Evolutionary conservation across 2,888 invertebrate genomes (phyloP).

Genomic region (Tanypteryx hageni): DNA sequence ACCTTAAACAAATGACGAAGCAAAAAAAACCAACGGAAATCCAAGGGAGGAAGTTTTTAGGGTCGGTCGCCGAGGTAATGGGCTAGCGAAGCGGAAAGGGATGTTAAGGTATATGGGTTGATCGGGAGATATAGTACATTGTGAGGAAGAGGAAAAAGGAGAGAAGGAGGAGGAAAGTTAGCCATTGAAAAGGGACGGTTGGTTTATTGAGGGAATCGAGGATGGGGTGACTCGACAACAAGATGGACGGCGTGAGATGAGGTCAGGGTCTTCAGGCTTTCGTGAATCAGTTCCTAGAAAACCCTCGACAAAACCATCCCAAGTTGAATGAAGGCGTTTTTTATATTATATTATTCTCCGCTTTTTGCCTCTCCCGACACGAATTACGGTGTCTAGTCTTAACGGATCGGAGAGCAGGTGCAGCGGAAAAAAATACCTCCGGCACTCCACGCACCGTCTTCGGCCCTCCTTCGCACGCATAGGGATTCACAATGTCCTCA

Average conservation of each 20-base stretch:
- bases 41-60: no score
- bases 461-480: neutral
- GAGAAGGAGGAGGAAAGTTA: neutral
- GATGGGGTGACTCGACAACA: neutral
- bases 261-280: conserved; percentile 39
- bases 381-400: conserved; percentile 8
- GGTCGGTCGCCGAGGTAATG: no score
- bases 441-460: neutral
- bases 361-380: neutral
- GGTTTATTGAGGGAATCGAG: neutral
- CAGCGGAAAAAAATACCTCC: neutral
- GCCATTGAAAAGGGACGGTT: neutral
- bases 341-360: neutral
- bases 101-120: no score
- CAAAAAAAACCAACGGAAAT: no score
- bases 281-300: conserved; percentile 52
- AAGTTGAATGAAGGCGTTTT: conserved; percentile 50
- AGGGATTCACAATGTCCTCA: neutral
- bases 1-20: no score
- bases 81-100: no score
- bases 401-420: conserved; percentile 38
- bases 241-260: conserved; percentile 44
- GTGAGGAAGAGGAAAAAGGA: neutral
- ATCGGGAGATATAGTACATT: no score
- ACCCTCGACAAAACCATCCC: no score